phyloP scores from a whole-genome alignment of 2,113 vertebrate genomes.

The Ochotona princeps region DNA sequence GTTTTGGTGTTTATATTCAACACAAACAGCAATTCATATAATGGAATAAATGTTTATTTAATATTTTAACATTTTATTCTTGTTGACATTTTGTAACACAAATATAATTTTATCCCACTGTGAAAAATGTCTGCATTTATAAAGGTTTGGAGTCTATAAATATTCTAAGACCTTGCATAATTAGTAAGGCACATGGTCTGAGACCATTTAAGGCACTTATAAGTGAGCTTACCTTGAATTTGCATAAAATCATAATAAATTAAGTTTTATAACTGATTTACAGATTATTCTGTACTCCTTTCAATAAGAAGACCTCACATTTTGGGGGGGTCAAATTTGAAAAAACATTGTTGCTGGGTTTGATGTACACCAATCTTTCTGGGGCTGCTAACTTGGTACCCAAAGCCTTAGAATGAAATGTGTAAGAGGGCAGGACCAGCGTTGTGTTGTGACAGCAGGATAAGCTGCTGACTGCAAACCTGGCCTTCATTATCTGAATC shows the following conservation, averaged over 20 bases:
- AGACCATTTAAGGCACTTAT: neutral
- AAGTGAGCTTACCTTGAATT: neutral
- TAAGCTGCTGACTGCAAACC: no score
- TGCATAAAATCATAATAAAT: no score
- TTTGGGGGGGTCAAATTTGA: neutral
- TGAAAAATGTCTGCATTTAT: neutral
- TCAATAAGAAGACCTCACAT: neutral
- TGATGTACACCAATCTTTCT: neutral
- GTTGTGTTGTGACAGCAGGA: no score
- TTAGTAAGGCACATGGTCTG: neutral
- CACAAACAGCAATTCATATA: neutral
- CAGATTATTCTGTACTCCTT: neutral
- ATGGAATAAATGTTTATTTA: neutral
- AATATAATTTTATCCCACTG: neutral
- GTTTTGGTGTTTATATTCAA: neutral
- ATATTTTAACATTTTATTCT: constrained; percentile 16
- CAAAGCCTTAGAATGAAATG: neutral
- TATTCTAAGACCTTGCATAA: neutral
- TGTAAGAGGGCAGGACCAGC: neutral
- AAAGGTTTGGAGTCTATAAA: neutral
- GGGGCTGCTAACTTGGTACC: neutral
- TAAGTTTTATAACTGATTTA: no score
- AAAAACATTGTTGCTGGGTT: neutral
- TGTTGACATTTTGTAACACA: neutral
- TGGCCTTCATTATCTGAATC: no score